Evolutionary conservation across 1,140 invertebrate genomes (phyloP), one percentile per base, ranked within the genome.

Genomic region (Protaetia brevitarsis): DNA sequence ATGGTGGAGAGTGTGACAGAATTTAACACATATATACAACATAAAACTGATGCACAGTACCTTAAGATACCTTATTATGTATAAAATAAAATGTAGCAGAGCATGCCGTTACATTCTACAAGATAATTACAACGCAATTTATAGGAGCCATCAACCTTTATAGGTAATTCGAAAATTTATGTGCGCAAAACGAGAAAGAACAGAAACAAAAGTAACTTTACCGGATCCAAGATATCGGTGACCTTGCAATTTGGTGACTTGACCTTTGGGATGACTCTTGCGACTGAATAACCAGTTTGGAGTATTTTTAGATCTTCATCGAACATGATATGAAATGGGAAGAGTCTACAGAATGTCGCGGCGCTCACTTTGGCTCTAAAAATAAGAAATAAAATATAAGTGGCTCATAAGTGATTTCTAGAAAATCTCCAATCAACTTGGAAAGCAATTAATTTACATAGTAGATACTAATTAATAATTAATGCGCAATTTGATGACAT

Each of bases 301-400:
- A 91, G 86, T 70, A 97, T 90, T 71, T 84, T 86, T 78, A 97
- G 83, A 65, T 93, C 84, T 11, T 90, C 85, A 75, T 97, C 89
- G 76, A 97, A 98, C 86, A 97, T 89, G 67, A 98, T 80, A 78
- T 98, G 95, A 78, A 98, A 98, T 10, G 96, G 96, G 79, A 97
- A 97, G 2, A 96, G 89, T 60, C 90, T 86, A 78, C 94, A 96
- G 81, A 98, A 98, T 10, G 94, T 96, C 7, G 89, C 85, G 11
- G 94, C 93, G 76, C 91, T 94, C 56, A 96, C 91, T 91, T 94
- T 72, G 81, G 91, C 70, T 93, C 93, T 93, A 79, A 28, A 83
- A 78, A 56, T 34, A 61, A 26, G n/a, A 58, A 58, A 3, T 10
- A 10, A 19, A 56, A 34, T n/a, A n/a, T n/a, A n/a, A n/a, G n/a